Base-by-base conservation (phyloP, 2,888 invertebrate species). In the Muschampia staudingeri region DNA sequence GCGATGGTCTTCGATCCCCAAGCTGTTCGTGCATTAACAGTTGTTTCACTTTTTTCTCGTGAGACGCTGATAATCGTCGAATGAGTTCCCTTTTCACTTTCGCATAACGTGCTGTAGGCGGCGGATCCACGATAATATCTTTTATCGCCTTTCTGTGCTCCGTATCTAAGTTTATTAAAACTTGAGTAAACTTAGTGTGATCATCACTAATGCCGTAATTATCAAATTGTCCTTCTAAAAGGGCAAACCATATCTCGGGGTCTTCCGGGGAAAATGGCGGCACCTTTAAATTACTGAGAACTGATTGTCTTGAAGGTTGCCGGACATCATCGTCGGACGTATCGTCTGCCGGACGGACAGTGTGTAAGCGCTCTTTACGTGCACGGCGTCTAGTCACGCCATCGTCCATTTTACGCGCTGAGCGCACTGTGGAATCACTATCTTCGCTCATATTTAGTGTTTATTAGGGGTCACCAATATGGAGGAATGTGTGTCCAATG, bases 191-290 rank as follows among this genome's bases (percentile, higher is more conserved):
- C 30, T 65, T 65, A 30, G 16, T 65, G 14, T 30, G 6, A 30
- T 65, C 65, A 14, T 73, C 73, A 1, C 8, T 52, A 11, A 73
- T 34, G 14, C 25, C n/a, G 48, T 34, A 73, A 42, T 19, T 73
- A 30, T 48, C 30, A n/a, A 73, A 73, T n/a, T 73, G 48, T 4
- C 16, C 34, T n/a, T 73, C 73, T 34, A 73, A 30, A 4, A 73
- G n/a, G 4, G 73, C 73, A n/a, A 73, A 73, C 73, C 73, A 73
- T 11, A 73, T 48, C n/a, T 52, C 73, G 1, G 73, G 73, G 16
- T 72, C 72, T 16, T 72, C 72, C 5, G 72, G 72, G 1, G 72
- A 72, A 16, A 72, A 72, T 30, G 73, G 73, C 14, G 73, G 73
- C n/a, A 73, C 52, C 7, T 73, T 73, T 8, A 73, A 14, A 48